A percentile compares a stretch with the other conserved stretches of the same genome.
Evolutionary conservation across 1,140 invertebrate species (phyloP).

Genomic region (Musca domestica): DNA sequence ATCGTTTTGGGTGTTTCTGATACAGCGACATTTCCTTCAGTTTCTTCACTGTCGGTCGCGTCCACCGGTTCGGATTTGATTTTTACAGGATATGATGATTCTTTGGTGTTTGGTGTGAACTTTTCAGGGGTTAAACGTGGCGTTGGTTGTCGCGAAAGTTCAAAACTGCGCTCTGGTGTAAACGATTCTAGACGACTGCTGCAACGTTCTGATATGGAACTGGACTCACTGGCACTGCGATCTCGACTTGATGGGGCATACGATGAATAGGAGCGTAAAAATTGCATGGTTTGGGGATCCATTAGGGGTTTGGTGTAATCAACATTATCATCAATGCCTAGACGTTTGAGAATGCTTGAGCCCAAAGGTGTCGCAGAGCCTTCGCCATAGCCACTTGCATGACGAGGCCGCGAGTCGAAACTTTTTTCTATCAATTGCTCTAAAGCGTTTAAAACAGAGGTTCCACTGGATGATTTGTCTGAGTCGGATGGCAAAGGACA

Average conservation of each 20-base stretch:
- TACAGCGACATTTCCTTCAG: not conserved
- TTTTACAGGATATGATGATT: constrained; percentile 23
- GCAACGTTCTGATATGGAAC: constrained; percentile 76
- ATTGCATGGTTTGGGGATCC: constrained; percentile 80
- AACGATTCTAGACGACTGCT: constrained; percentile 72
- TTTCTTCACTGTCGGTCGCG: not conserved
- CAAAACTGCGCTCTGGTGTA: constrained; percentile 68
- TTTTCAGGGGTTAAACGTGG: constrained; percentile 74
- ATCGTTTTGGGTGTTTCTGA: constrained; percentile 34
- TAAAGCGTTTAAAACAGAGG: constrained; percentile 90
- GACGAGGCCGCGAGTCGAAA: constrained; percentile 81
- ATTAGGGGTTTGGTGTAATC: constrained; percentile 89
- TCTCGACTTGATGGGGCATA: constrained; percentile 64
- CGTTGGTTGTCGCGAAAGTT: constrained; percentile 60
- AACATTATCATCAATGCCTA: constrained; percentile 92
- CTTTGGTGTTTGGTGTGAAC: constrained; percentile 25
- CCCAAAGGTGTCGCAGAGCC: constrained; percentile 66
- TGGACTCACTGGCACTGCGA: constrained; percentile 80
- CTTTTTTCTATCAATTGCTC: constrained; percentile 97
- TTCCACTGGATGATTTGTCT: constrained; percentile 59
- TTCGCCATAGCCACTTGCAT: constrained; percentile 56
- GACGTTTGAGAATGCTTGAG: constrained; percentile 83
- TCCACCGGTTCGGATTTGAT: constrained; percentile 40
- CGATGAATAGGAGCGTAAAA: constrained; percentile 69
- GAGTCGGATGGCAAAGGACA: constrained; percentile 26